phyloP scores from a whole-genome alignment of 2,113 vertebrate species.

The Dicerorhinus sumatrensis region DNA sequence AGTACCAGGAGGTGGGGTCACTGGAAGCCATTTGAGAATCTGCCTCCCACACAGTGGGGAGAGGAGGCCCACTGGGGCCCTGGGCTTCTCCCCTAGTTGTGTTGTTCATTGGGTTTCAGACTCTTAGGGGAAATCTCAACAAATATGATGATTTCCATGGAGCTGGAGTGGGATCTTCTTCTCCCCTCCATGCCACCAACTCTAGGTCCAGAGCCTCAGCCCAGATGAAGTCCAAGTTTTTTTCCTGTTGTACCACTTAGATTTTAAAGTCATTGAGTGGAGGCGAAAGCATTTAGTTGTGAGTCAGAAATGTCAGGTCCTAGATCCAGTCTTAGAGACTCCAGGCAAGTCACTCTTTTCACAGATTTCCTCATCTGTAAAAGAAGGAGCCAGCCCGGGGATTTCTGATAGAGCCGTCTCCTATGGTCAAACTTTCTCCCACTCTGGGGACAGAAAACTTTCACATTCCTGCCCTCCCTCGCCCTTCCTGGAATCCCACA shows the following conservation, averaged over 20 bases:
- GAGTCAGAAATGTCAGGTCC: not conserved
- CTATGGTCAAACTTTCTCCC: not conserved
- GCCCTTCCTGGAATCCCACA: not conserved
- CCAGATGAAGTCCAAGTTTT: not conserved
- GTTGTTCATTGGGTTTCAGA: not conserved
- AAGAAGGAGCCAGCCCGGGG: not conserved
- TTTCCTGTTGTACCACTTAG: not conserved
- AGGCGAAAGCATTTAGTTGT: not conserved
- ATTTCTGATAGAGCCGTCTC: not conserved
- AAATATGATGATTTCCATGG: not conserved
- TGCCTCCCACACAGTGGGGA: not conserved
- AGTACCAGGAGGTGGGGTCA: not conserved
- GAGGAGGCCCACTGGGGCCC: not conserved
- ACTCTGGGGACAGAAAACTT: not conserved
- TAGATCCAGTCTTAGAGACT: not conserved
- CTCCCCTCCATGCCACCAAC: not conserved
- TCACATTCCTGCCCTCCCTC: not conserved
- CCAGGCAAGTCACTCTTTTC: not conserved
- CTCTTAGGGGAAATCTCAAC: not conserved
- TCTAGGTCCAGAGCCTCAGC: not conserved
- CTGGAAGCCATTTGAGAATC: not conserved
- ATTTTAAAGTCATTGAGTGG: not conserved
- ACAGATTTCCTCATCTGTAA: not conserved
- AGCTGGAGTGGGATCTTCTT: not conserved
- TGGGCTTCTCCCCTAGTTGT: not conserved